These are phyloP conservation scores for Pediacus dermestoides DNA, from an alignment of 2,888 invertebrate genomes.

Conservation along the genomic window DNA sequence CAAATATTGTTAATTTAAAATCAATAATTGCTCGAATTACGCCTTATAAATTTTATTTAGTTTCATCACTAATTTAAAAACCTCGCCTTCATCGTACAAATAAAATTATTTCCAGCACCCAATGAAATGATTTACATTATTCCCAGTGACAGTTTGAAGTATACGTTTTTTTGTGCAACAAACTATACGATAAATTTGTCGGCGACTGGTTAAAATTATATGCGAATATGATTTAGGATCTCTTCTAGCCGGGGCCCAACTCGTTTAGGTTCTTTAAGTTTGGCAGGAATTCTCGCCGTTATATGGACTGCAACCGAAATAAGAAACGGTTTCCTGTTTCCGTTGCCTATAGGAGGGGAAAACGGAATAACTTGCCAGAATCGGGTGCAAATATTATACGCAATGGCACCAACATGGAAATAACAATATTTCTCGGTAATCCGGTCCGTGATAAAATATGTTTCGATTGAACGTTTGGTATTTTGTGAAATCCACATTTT, in stretches of 20 bases:
- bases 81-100: no score
- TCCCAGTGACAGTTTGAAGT: no score
- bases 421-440: slow-evolving; percentile 40
- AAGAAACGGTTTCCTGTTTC: slow-evolving; percentile 40
- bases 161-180: no score
- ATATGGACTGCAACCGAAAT: slow-evolving; percentile 32
- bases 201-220: no score
- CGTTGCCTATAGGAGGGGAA: slow-evolving; percentile 26
- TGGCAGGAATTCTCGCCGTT: slow-evolving; percentile 38
- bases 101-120: no score
- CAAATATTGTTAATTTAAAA: no score
- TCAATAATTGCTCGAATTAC: no score
- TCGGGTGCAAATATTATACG: slow-evolving; percentile 38
- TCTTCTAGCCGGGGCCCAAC: slow-evolving; percentile 2
- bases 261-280: slow-evolving; percentile 20
- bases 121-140: no score
- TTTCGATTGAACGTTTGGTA: slow-evolving; percentile 1
- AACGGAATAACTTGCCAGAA: slow-evolving; percentile 31
- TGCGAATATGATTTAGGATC: slow-evolving; percentile 6
- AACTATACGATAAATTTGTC: no score
- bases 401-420: slow-evolving; percentile 39
- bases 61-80: no score
- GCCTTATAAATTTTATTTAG: no score
- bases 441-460: slow-evolving; percentile 34
- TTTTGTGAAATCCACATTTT: no score